phyloP scores from a whole-genome alignment of 2,888 invertebrate genomes.

The Diaphora mendica region DNA sequence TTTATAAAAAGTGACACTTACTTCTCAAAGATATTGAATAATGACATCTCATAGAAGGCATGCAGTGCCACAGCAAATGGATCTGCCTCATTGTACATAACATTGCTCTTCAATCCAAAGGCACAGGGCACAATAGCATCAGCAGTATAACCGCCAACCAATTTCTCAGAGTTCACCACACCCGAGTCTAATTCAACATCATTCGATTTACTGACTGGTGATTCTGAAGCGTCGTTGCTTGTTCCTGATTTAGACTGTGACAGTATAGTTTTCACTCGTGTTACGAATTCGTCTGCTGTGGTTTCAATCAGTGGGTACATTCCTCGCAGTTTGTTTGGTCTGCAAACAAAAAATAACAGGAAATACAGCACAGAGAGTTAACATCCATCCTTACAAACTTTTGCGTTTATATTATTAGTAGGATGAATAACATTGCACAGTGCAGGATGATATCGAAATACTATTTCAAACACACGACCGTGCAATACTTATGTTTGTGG shows the following conservation, averaged over 20 bases:
- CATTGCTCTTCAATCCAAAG: constrained; percentile 77
- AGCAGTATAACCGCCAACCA: constrained; percentile 81
- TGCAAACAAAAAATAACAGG: constrained; percentile 55
- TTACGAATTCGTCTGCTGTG: constrained; percentile 74
- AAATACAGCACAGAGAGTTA: background rate
- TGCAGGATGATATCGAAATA: no score
- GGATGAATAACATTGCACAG: no score
- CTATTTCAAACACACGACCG: no score
- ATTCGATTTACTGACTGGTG: constrained; percentile 21
- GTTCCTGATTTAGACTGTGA: constrained; percentile 39
- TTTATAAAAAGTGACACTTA: no score
- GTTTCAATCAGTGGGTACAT: constrained; percentile 80
- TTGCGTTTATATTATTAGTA: no score
- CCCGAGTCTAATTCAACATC: constrained; percentile 33
- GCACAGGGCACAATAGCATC: constrained; percentile 83
- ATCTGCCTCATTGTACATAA: constrained; percentile 77
- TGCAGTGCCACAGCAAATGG: constrained; percentile 81
- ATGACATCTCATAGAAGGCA: constrained; percentile 78
- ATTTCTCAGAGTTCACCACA: constrained; percentile 71
- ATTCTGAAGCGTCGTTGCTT: constrained; percentile 25
- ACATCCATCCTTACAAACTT: no score
- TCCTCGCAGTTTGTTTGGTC: constrained; percentile 79
- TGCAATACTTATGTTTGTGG: no score
- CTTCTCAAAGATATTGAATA: constrained; percentile 80
- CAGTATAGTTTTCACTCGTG: constrained; percentile 60